phyloP scores from a whole-genome alignment of 2,888 invertebrate species.

The Torymus aiolomorphi region DNA sequence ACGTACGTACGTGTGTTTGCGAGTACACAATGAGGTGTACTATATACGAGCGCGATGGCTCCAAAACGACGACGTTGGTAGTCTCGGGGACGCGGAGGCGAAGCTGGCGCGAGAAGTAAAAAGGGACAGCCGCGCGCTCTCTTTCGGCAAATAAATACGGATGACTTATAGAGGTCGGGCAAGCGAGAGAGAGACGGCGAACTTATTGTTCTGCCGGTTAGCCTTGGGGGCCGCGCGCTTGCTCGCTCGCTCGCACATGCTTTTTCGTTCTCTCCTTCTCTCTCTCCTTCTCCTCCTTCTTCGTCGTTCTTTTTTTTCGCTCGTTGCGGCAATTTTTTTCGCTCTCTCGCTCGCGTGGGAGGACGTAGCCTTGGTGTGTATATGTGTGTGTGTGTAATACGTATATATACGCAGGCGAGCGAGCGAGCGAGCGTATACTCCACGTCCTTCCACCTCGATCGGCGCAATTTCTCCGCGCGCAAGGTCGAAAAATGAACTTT shows the following conservation, averaged over 20 bases:
- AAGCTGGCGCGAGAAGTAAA: not conserved
- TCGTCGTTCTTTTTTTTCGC: not conserved
- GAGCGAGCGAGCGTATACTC: not conserved
- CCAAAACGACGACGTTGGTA: too few species aligned
- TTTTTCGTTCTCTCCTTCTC: constrained; percentile 17
- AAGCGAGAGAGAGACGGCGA: constrained; percentile 32
- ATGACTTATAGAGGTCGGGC: constrained; percentile 58
- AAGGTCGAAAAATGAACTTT: constrained; percentile 61
- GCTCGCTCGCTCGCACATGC: constrained; percentile 13
- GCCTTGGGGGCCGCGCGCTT: constrained; percentile 52
- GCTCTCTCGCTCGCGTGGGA: constrained; percentile 31
- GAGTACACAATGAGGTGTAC: too few species aligned
- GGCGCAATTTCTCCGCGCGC: constrained; percentile 57
- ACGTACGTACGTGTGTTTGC: not conserved
- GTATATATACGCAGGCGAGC: too few species aligned
- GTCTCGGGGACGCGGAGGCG: too few species aligned
- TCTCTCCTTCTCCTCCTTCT: constrained; percentile 36
- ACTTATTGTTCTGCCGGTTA: constrained; percentile 57
- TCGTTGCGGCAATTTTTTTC: constrained; percentile 50
- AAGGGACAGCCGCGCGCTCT: constrained; percentile 17
- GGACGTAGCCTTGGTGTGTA: constrained; percentile 48
- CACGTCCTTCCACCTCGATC: constrained; percentile 50
- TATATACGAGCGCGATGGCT: not conserved
- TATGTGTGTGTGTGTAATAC: constrained; percentile 6
- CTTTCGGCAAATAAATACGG: constrained; percentile 59